A percentile compares a stretch with the other conserved stretches of the same genome.
phyloP scores from a whole-genome alignment of 37 sponge, comb jelly and placozoan species.

The Halisarca cf. caerulea region DNA sequence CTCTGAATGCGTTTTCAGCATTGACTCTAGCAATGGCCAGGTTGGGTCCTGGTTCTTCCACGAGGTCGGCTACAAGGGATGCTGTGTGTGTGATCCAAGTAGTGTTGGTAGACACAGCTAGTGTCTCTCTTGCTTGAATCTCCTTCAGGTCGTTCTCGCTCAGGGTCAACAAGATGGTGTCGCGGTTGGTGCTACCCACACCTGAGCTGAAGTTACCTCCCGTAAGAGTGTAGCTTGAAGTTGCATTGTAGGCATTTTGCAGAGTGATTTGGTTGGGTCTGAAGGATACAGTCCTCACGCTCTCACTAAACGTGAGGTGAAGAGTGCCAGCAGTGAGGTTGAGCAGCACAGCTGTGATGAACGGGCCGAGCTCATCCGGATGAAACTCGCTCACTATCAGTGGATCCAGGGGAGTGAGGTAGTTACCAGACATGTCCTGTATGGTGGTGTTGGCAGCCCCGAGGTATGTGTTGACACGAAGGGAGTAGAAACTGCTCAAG shows the following conservation, averaged over 20 bases:
- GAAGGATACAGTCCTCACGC: constrained; percentile 54
- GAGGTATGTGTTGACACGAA: constrained; percentile 41
- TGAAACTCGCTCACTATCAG: constrained; percentile 28
- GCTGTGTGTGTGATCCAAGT: constrained; percentile 63
- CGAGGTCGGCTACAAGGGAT: constrained; percentile 51
- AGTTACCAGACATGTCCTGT: constrained; percentile 69
- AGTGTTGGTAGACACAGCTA: constrained; percentile 61
- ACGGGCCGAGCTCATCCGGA: constrained; percentile 62
- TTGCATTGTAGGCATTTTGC: constrained; percentile 15
- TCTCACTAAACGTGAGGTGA: constrained; percentile 70
- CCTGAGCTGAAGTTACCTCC: constrained; percentile 13
- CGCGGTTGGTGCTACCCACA: constrained; percentile 22
- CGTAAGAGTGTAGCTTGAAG: constrained; percentile 47
- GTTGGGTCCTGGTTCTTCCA: neutral
- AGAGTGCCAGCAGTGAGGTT: constrained; percentile 59
- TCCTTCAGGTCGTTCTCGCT: constrained; percentile 48
- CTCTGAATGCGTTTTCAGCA: constrained; percentile 40
- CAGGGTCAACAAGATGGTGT: constrained; percentile 39
- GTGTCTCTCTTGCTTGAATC: constrained; percentile 57
- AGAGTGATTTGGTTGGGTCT: constrained; percentile 61
- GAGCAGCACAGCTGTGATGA: constrained; percentile 40
- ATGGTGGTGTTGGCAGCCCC: constrained; percentile 60
- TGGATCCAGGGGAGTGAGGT: constrained; percentile 25
- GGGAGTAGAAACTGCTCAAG: constrained; percentile 13
- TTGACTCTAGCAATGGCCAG: constrained; percentile 29